Evolutionary conservation across 2,888 invertebrate genomes (phyloP).

Genomic region (Carterocephalus palaemon): DNA sequence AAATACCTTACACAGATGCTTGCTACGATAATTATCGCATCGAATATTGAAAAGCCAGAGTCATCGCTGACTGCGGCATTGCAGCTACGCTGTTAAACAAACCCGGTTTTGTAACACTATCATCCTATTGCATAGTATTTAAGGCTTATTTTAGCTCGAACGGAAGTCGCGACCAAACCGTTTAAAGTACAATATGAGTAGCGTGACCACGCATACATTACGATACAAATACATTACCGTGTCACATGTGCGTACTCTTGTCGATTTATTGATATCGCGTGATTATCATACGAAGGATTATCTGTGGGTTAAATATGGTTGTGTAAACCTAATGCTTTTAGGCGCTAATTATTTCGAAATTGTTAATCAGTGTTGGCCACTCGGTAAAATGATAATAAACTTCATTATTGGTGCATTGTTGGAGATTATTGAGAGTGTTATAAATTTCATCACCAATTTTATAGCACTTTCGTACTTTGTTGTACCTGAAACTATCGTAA

Average conservation of each 20-base stretch:
- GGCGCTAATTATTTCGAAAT: neutral
- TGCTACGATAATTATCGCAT: constrained; percentile 40
- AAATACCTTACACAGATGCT: constrained; percentile 16
- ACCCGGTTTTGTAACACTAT: constrained; percentile 3
- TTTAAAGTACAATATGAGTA: constrained; percentile 32
- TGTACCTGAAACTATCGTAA: too few species aligned
- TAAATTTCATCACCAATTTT: too few species aligned
- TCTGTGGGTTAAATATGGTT: constrained; percentile 9
- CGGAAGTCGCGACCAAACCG: constrained; percentile 13
- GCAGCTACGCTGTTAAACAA: constrained; percentile 29
- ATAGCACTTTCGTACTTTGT: too few species aligned
- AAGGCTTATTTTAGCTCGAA: constrained; percentile 6
- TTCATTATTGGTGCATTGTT: too few species aligned
- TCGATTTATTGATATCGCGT: constrained; percentile 35
- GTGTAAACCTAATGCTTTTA: constrained; percentile 3
- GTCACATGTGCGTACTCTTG: constrained; percentile 18
- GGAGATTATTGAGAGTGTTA: too few species aligned
- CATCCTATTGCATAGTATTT: neutral
- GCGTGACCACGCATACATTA: constrained; percentile 37
- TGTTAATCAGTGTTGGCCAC: neutral
- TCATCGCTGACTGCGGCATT: constrained; percentile 32
- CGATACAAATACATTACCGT: constrained; percentile 18
- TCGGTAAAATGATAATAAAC: too few species aligned
- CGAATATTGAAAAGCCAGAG: constrained; percentile 41
- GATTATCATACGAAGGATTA: constrained; percentile 28